These are phyloP conservation scores for Orchesella flavescens DNA, from an alignment of 2,888 invertebrate species.

Conservation along the genomic window DNA sequence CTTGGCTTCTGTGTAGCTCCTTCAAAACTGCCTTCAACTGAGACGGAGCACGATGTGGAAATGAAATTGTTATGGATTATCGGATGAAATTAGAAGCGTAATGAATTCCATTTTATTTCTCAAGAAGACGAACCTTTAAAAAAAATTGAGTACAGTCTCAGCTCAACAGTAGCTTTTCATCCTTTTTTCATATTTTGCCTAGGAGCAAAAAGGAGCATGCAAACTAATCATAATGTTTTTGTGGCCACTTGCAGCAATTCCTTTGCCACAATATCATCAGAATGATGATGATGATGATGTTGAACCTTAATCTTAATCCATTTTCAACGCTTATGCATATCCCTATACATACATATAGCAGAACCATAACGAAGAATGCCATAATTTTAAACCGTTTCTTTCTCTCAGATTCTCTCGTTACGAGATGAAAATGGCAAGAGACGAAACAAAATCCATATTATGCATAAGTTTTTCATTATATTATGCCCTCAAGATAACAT, in stretches of 20 bases:
- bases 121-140: no score
- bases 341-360: no score
- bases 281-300: conserved; percentile 14
- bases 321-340: not conserved
- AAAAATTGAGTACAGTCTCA: no score
- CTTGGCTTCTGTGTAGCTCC: conserved; percentile 58
- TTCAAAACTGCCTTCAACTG: not conserved
- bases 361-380: no score
- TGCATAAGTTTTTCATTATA: conserved; percentile 12
- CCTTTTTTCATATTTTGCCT: no score
- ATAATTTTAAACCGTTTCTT: no score
- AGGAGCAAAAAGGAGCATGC: not conserved
- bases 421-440: no score
- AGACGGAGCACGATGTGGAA: not conserved
- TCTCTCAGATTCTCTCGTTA: no score
- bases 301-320: not conserved
- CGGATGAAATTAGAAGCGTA: not conserved
- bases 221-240: not conserved
- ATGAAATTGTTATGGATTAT: not conserved
- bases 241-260: conserved; percentile 12
- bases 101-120: not conserved
- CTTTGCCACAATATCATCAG: conserved; percentile 7
- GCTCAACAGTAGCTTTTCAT: no score
- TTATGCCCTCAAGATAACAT: conserved; percentile 15
- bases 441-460: not conserved